These are phyloP conservation scores for Alosa sapidissima DNA, from an alignment of 2,797 vertebrate species.

Conservation along the genomic window DNA sequence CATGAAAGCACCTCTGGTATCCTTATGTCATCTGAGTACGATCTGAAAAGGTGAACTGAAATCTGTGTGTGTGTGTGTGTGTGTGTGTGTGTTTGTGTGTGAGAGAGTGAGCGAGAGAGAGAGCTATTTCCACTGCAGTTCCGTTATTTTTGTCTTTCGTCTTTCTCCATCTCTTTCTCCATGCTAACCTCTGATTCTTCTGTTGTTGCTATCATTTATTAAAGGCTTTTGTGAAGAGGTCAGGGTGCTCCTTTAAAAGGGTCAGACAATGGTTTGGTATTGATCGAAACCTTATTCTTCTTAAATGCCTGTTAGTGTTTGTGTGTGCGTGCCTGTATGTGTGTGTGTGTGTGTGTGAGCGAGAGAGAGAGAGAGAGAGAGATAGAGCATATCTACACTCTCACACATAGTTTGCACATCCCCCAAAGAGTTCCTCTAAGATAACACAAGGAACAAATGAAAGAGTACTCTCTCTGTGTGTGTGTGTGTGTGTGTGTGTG, in stretches of 20 bases:
- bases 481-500: too few relatives aligned
- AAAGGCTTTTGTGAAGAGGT: background rate
- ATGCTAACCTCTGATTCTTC: background rate
- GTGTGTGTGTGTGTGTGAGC: too few relatives aligned
- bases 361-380: background rate
- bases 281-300: constrained; percentile 5
- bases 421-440: background rate
- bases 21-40: background rate
- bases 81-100: background rate
- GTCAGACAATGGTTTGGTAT: background rate
- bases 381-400: background rate
- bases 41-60: background rate
- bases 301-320: constrained; percentile 9
- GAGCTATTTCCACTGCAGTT: background rate
- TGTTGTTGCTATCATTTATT: constrained; percentile 17
- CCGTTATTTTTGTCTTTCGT: background rate
- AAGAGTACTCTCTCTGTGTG: background rate
- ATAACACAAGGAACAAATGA: background rate
- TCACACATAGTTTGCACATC: background rate
- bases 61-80: background rate
- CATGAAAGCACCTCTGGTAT: background rate
- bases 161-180: background rate
- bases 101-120: background rate
- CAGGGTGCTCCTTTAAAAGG: background rate
- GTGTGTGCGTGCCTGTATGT: background rate